Evolutionary conservation across 2,888 invertebrate genomes (phyloP).

Genomic region (Cantharis rufa): DNA sequence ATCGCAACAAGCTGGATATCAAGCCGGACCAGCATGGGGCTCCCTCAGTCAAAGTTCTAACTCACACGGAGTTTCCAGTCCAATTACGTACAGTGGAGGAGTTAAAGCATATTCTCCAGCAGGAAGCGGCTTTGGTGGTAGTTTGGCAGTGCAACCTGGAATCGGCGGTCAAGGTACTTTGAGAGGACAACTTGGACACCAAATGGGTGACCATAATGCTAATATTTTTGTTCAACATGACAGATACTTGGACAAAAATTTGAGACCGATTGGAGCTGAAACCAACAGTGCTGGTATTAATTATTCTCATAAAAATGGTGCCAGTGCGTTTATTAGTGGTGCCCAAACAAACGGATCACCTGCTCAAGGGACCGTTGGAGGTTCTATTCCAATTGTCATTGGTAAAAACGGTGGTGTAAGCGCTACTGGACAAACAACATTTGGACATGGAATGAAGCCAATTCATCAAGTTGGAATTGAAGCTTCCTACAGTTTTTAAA

Average conservation of each 20-base stretch:
- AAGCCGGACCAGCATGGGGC: slow-evolving; percentile 25
- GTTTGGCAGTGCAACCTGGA: background rate
- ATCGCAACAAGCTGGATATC: slow-evolving; percentile 9
- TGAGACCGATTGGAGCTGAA: slow-evolving; percentile 7
- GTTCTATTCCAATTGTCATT: slow-evolving; percentile 8
- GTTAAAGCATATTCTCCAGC: background rate
- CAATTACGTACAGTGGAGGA: slow-evolving; percentile 14
- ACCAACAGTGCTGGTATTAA: slow-evolving; percentile 9
- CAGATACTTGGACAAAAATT: slow-evolving; percentile 5
- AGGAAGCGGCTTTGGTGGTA: background rate
- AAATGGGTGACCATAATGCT: slow-evolving; percentile 2
- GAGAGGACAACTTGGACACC: background rate
- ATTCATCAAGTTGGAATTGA: slow-evolving; percentile 3
- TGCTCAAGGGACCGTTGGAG: slow-evolving; percentile 10
- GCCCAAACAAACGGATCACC: slow-evolving; percentile 9
- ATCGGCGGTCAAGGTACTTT: slow-evolving; percentile 14
- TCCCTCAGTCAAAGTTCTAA: slow-evolving; percentile 17
- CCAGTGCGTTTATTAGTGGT: slow-evolving; percentile 12
- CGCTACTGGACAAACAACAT: slow-evolving; percentile 1
- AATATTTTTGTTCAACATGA: slow-evolving; percentile 10
- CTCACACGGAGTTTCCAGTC: slow-evolving; percentile 1
- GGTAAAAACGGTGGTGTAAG: background rate
- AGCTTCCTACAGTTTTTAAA: background rate
- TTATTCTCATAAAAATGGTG: slow-evolving; percentile 10
- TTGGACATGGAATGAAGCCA: background rate